These are phyloP conservation scores for Elephas maximus DNA, from an alignment of 2,113 vertebrate species.

Conservation along the genomic window DNA sequence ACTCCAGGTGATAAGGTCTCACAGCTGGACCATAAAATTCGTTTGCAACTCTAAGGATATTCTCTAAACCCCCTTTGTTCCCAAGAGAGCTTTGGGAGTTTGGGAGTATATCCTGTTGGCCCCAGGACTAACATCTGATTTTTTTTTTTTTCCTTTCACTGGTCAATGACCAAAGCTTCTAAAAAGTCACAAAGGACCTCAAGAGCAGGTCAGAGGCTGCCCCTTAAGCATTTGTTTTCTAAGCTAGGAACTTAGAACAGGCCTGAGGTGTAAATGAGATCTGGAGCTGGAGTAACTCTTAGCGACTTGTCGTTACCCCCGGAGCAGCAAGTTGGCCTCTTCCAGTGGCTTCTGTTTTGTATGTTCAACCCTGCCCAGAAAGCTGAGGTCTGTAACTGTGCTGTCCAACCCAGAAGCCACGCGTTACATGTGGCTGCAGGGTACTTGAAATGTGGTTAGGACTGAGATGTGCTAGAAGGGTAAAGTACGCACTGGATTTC, in stretches of 20 bases:
- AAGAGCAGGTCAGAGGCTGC: conserved; percentile 21
- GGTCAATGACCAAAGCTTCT: conserved; percentile 53
- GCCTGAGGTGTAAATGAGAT: neutral
- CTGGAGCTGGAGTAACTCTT: neutral
- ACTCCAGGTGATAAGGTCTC: conserved; percentile 71
- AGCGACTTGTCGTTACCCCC: neutral
- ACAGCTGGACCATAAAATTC: conserved; percentile 83
- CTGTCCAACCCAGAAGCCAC: neutral
- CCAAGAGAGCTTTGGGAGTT: conserved; percentile 31
- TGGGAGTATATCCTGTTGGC: conserved; percentile 37
- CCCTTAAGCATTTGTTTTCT: neutral
- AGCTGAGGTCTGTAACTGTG: neutral
- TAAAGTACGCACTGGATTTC: neutral
- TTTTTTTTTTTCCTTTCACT: conserved; percentile 67
- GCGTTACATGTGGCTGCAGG: neutral
- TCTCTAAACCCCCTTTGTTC: conserved; percentile 68
- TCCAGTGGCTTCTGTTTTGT: neutral
- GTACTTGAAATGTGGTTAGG: neutral
- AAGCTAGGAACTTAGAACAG: neutral
- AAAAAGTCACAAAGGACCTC: conserved; percentile 29
- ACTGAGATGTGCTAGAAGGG: neutral
- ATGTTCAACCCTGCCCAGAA: neutral
- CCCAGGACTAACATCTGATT: conserved; percentile 39
- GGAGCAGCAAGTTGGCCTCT: neutral
- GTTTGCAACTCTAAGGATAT: conserved; percentile 61